Evolutionary conservation across 2,888 invertebrate species (phyloP), one percentile per base, ranked within the genome.

Genomic region (Melieria omissa): DNA sequence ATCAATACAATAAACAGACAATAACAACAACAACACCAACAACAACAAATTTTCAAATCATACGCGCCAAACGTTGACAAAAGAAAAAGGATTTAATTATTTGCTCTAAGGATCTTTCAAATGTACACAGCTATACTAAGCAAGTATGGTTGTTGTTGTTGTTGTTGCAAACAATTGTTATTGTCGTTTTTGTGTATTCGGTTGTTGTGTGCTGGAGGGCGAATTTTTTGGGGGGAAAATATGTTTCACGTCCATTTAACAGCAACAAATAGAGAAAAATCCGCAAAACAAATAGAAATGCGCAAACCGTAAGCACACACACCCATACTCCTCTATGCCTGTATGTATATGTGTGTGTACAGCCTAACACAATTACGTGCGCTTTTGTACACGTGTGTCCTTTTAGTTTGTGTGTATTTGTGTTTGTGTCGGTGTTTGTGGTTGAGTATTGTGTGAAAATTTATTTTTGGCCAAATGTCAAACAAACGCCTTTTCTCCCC

Each of bases 21-120:
- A 54, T 54, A 49, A 0, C 16, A 14, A 52, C 60, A 45, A 61
- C 45, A 71, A 54, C 61, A 49, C 0, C 16, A 14, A 52, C 60
- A 45, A 61, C 45, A 8, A 58, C 10, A 52, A 79, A 29, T 29
- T 2, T 29, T 29, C 29, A 29, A 29, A 29, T 29, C 29, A 29
- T 29, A 29, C 29, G 29, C 29, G 2, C 29, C 29, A 29, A 29
- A 2, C 29, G 29, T 29, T 29, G 29, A 29, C 29, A 29, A 29
- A 29, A 29, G 29, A 80, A 79, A 84, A 85, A 85, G 84, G 84
- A 84, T 84, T 84, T 84, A 85, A 85, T 84, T 84, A 84, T 85
- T 82, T 83, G 81, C 78, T 82, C 78, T 83, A 78, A 80, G 82
- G 82, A 82, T 83, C 65, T 65, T 71, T 65, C 65, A 54, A 45